Percentiles rank a stretch among this genome's conserved stretches.
Evolutionary conservation across 2,797 vertebrate species (phyloP).

Genomic region (Podargus strigoides): DNA sequence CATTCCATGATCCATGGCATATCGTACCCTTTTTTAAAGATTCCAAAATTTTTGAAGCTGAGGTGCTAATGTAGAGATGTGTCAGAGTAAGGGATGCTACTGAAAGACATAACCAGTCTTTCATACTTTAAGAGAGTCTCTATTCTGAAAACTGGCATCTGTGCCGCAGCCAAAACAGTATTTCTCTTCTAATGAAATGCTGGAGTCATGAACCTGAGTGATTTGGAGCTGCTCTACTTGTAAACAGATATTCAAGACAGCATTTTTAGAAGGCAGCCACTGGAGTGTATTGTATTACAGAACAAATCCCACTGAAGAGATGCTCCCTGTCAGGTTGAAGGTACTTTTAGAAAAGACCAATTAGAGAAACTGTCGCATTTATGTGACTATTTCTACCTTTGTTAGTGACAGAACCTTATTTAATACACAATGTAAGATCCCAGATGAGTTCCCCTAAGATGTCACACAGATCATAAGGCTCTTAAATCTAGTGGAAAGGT

Average conservation of each 20-base stretch:
- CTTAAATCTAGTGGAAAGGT: slow-evolving; percentile 28
- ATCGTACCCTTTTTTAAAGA: background rate
- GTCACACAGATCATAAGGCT: slow-evolving; percentile 7
- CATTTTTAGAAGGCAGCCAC: slow-evolving; percentile 49
- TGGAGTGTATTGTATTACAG: slow-evolving; percentile 21
- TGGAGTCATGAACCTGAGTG: background rate
- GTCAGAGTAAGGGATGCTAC: background rate
- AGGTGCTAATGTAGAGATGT: background rate
- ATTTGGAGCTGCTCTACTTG: slow-evolving; percentile 5
- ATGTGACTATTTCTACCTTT: slow-evolving; percentile 36
- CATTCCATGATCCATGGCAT: background rate
- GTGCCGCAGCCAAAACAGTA: background rate
- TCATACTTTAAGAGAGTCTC: background rate
- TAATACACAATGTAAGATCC: background rate
- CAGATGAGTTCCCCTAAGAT: slow-evolving; percentile 6
- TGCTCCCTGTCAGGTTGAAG: slow-evolving; percentile 9
- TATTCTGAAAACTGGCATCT: background rate
- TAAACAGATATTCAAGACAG: background rate
- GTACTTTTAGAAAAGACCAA: slow-evolving; percentile 35
- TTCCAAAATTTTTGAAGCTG: background rate
- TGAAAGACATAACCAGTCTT: background rate
- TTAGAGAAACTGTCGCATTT: slow-evolving; percentile 39
- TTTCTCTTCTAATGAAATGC: background rate
- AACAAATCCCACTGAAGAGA: slow-evolving; percentile 52
- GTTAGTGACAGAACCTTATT: slow-evolving; percentile 1